Evolutionary conservation across 2,888 invertebrate genomes (phyloP).

Genomic region (Drosophila setosimentum): DNA sequence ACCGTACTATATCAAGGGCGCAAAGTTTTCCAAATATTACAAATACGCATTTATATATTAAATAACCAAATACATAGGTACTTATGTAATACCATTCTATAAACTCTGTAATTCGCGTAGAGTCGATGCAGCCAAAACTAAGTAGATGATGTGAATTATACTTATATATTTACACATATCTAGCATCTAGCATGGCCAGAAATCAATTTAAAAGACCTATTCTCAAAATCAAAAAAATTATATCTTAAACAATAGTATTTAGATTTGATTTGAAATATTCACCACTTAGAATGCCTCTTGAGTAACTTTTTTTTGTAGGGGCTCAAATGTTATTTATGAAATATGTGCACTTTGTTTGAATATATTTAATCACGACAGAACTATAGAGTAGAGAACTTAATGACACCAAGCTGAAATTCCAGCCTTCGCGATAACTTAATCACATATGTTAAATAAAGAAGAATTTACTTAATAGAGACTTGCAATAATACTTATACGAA

Average conservation of each 20-base stretch:
- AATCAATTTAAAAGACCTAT: conserved; percentile 16
- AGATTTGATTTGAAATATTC: conserved; percentile 45
- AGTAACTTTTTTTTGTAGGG: conserved; percentile 13
- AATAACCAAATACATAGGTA: conserved; percentile 18
- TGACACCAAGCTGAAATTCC: conserved; percentile 41
- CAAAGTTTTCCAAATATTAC: conserved; percentile 56
- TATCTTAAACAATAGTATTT: conserved; percentile 34
- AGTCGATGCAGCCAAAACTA: conserved; percentile 36
- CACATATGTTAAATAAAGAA: conserved; percentile 29
- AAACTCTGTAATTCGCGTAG: conserved; percentile 43
- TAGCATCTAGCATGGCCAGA: conserved; percentile 30
- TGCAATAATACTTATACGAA: conserved; percentile 55
- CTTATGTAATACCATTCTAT: conserved; percentile 28
- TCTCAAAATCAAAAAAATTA: conserved; percentile 49
- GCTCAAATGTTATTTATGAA: conserved; percentile 65
- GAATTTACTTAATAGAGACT: conserved; percentile 33
- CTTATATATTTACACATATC: conserved; percentile 16
- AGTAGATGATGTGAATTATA: conserved; percentile 36
- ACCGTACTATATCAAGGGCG: conserved; percentile 18
- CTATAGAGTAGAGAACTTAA: conserved; percentile 20
- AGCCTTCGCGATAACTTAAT: conserved; percentile 25
- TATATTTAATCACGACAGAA: conserved; percentile 41
- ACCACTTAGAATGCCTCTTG: conserved; percentile 32
- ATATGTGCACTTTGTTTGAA: conserved; percentile 73
- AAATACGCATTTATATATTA: conserved; percentile 50